Conservation (phyloP, 2,888 invertebrate species). For the Opisthograptis luteolata region DNA sequence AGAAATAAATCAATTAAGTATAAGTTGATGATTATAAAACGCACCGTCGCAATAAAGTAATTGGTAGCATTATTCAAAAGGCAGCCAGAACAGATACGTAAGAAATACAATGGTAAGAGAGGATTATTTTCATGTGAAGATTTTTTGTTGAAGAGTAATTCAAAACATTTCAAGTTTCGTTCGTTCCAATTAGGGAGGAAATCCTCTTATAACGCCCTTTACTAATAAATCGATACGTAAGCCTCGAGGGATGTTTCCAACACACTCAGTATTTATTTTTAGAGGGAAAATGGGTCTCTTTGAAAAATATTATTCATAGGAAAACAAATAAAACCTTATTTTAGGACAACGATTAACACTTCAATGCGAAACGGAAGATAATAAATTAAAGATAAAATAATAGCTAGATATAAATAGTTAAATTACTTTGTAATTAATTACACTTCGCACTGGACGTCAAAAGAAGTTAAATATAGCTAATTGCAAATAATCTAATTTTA, state of each 20-base stretch:
- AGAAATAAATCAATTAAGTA: conserved; percentile 38
- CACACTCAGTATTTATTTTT: conserved; percentile 38
- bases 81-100: conserved; percentile 54
- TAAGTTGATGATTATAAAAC: conserved; percentile 5
- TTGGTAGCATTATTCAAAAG: conserved; percentile 38
- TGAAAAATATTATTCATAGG: conserved; percentile 19
- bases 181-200: conserved; percentile 54
- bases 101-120: conserved; percentile 24
- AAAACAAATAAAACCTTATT: conserved; percentile 5
- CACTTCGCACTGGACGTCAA: conserved; percentile 1
- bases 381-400: neutral
- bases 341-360: neutral
- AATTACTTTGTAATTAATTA: conserved; percentile 19
- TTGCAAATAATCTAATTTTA: conserved; percentile 13
- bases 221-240: conserved; percentile 50
- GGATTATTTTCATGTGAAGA: conserved; percentile 30
- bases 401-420: no score
- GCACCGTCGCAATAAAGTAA: conserved; percentile 21
- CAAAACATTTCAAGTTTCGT: conserved; percentile 50
- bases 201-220: conserved; percentile 53
- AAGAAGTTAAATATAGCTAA: conserved; percentile 1
- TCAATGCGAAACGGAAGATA: neutral
- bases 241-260: conserved; percentile 43
- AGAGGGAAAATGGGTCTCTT: conserved; percentile 28
- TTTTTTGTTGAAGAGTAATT: conserved; percentile 41